Conservation (phyloP, 1,140 invertebrate genomes). For the Lordiphosa collinella region DNA sequence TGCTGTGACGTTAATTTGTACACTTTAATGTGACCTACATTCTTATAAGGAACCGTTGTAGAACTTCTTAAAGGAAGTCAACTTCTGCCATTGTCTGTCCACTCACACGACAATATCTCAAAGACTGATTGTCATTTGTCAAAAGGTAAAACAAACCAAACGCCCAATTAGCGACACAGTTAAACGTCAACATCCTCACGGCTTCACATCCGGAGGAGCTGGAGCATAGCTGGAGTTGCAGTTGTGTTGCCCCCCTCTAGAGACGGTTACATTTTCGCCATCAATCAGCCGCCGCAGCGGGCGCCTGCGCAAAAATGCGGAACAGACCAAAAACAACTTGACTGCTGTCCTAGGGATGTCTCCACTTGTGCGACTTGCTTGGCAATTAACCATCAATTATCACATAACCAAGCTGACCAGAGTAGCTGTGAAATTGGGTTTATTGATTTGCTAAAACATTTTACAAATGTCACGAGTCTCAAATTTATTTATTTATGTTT, state of each 20-base stretch:
- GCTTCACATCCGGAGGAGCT: constrained; percentile 63
- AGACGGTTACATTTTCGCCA: constrained; percentile 73
- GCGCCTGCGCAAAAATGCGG: constrained; percentile 55
- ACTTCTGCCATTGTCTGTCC: constrained; percentile 21
- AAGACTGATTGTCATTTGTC: constrained; percentile 58
- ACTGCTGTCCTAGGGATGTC: constrained; percentile 36
- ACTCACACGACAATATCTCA: constrained; percentile 39
- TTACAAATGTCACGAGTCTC: constrained; percentile 73
- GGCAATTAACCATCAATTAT: constrained; percentile 66
- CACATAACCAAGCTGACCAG: constrained; percentile 24
- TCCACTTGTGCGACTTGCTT: constrained; percentile 18
- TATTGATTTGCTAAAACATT: constrained; percentile 70
- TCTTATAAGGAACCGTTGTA: constrained; percentile 29
- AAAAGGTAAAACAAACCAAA: constrained; percentile 39
- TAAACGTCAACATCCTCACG: constrained; percentile 77
- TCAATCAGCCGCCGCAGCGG: constrained; percentile 39
- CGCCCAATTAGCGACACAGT: constrained; percentile 73
- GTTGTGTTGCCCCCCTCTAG: constrained; percentile 43
- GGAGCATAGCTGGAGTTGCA: neutral
- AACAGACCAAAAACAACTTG: constrained; percentile 45
- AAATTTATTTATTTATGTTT: constrained; percentile 73
- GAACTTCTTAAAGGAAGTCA: constrained; percentile 28
- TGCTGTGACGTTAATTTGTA: constrained; percentile 24
- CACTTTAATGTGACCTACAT: constrained; percentile 44
- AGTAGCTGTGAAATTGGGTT: constrained; percentile 65